A percentile compares a stretch with the other conserved stretches of the same genome.
phyloP scores from a whole-genome alignment of 2,113 vertebrate genomes.

The Protobothrops flavoviridis region DNA sequence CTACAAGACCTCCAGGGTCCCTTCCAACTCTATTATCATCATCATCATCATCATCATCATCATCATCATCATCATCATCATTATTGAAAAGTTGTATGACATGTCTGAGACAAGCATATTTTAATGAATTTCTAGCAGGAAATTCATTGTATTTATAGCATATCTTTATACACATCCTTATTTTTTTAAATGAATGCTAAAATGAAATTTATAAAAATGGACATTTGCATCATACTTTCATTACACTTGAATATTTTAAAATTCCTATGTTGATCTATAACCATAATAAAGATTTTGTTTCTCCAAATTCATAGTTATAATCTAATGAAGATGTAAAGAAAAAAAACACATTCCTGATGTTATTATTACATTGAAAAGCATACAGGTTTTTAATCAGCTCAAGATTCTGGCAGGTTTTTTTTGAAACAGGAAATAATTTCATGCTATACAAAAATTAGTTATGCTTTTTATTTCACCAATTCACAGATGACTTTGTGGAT shows the following conservation, averaged over 20 bases:
- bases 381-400: background rate
- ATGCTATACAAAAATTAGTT: background rate
- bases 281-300: background rate
- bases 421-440: background rate
- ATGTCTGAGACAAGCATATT: background rate
- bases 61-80: too few relatives aligned
- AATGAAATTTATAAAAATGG: background rate
- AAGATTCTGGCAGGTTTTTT: background rate
- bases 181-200: background rate
- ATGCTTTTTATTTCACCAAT: background rate
- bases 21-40: too few relatives aligned
- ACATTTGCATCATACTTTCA: background rate
- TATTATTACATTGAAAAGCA: background rate
- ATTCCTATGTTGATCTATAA: background rate
- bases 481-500: slow-evolving; percentile 15
- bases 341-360: background rate
- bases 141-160: background rate
- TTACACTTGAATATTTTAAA: background rate
- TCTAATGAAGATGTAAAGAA: background rate
- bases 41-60: too few relatives aligned
- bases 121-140: background rate
- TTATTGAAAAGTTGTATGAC: background rate
- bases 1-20: too few relatives aligned
- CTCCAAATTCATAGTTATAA: background rate
- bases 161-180: background rate